phyloP scores from a whole-genome alignment of 2,888 invertebrate genomes.

The Lordiphosa andalusiaca region DNA sequence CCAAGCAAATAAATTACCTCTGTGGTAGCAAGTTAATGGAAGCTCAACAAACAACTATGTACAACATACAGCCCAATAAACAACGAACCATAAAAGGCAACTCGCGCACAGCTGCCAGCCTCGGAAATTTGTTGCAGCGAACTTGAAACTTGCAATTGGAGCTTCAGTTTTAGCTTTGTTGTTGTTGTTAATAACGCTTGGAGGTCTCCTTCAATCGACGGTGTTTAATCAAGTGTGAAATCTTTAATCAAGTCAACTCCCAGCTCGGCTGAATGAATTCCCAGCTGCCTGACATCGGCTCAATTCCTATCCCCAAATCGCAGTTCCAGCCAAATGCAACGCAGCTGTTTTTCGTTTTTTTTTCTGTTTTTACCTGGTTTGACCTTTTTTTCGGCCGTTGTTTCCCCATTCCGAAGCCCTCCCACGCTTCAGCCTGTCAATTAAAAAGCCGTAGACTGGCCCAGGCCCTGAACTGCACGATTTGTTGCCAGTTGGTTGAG shows the following conservation, averaged over 20 bases:
- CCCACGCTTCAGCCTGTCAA: constrained; percentile 51
- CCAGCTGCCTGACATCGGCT: constrained; percentile 25
- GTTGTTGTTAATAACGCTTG: constrained; percentile 1
- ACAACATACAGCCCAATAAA: constrained; percentile 2
- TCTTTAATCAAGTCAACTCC: constrained; percentile 61
- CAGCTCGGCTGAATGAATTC: constrained; percentile 27
- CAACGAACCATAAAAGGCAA: constrained; percentile 20
- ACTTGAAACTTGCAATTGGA: constrained; percentile 50
- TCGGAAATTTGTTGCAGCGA: constrained; percentile 42
- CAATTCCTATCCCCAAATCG: constrained; percentile 23
- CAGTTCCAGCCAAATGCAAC: constrained; percentile 48
- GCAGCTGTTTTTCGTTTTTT: constrained; percentile 59
- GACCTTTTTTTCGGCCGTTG: constrained; percentile 30
- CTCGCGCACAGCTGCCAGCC: constrained; percentile 25
- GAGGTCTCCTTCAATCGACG: constrained; percentile 12
- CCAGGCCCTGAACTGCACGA: constrained; percentile 60
- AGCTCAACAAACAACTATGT: neutral
- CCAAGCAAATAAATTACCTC: constrained; percentile 3
- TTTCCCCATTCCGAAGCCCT: constrained; percentile 21
- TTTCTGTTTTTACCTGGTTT: constrained; percentile 27
- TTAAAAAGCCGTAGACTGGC: constrained; percentile 58
- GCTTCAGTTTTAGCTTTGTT: constrained; percentile 8
- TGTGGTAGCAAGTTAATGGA: no score
- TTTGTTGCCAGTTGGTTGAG: constrained; percentile 51
- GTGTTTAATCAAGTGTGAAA: constrained; percentile 68